Conservation (phyloP, 1,140 invertebrate genomes). For the honey bee (Apis mellifera) region Amel_HAv3.1 CM009941.2:12190001-12190500, state of each 20-base stretch:
- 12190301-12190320: conserved; percentile 80
- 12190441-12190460: conserved; percentile 79
- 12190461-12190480: conserved; percentile 79
- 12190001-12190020: conserved; percentile 72
- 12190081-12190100: conserved; percentile 72
- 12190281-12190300: conserved; percentile 78
- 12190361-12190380: conserved; percentile 34
- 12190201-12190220: conserved; percentile 76
- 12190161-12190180: background rate
- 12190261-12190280: conserved; percentile 74
- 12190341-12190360: conserved; percentile 73
- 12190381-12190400: background rate
- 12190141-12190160: too few relatives aligned
- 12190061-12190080: conserved; percentile 71
- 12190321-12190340: conserved; percentile 77
- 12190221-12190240: conserved; percentile 74
- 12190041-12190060: conserved; percentile 72
- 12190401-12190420: conserved; percentile 69
- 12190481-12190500: conserved; percentile 77
- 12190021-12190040: conserved; percentile 65
- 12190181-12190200: background rate
- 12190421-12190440: conserved; percentile 80
- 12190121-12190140: background rate
- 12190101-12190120: conserved; percentile 30
- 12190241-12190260: conserved; percentile 73